A percentile compares a stretch with the other conserved stretches of the same genome.
These are phyloP conservation scores for Stenoptilia bipunctidactyla DNA, from an alignment of 2,888 invertebrate genomes.

Conservation along the genomic window DNA sequence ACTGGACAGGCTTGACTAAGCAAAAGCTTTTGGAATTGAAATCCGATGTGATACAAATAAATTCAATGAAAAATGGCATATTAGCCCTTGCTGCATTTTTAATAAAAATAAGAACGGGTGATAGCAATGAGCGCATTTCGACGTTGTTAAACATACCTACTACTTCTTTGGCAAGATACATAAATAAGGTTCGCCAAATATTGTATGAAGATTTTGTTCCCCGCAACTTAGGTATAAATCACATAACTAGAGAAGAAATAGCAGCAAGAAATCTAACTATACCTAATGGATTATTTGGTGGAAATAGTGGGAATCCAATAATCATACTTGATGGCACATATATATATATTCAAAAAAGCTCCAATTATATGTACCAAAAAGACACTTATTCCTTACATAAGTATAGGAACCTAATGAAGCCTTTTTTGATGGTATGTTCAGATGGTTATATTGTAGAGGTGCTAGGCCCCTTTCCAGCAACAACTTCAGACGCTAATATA, in stretches of 20 bases:
- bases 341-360: conserved; percentile 15
- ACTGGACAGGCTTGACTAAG: not conserved
- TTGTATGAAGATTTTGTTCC: not conserved
- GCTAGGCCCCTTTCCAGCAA: conserved; percentile 11
- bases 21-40: not conserved
- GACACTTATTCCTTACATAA: conserved; percentile 14
- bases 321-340: conserved; percentile 14
- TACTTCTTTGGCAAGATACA: not conserved
- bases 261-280: conserved; percentile 11
- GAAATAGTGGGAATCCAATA: conserved; percentile 8
- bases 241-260: conserved; percentile 10
- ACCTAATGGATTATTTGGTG: conserved; percentile 10
- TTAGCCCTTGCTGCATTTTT: conserved; percentile 1
- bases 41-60: not conserved
- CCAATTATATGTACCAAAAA: conserved; percentile 15
- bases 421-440: conserved; percentile 9
- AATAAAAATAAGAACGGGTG: not conserved
- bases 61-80: conserved; percentile 1
- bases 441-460: conserved; percentile 13
- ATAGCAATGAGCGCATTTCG: conserved; percentile 10
- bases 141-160: not conserved
- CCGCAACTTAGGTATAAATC: conserved; percentile 6
- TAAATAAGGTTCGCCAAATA: conserved; percentile 3
- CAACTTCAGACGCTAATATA: conserved; percentile 11
- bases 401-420: conserved; percentile 10